Conservation (phyloP, 2,888 invertebrate genomes). For the Dione juno region DNA sequence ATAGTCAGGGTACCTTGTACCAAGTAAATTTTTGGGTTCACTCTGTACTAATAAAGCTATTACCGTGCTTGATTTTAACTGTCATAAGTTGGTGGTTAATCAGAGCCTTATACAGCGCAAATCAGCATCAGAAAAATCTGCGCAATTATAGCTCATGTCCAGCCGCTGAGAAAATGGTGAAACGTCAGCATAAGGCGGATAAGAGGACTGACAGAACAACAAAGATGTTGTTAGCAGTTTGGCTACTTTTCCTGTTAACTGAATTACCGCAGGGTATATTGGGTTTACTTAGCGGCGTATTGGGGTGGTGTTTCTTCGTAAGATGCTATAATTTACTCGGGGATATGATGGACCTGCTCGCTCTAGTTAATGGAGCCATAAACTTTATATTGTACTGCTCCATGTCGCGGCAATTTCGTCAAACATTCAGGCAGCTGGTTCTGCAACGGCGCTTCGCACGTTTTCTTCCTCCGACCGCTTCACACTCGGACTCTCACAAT, state of each 20-base stretch:
- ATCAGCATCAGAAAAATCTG: constrained; percentile 88
- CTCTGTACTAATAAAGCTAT: constrained; percentile 89
- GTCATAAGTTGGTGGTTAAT: constrained; percentile 88
- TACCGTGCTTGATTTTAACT: constrained; percentile 91
- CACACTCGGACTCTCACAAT: constrained; percentile 85
- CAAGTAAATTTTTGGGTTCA: constrained; percentile 92
- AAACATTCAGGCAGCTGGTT: constrained; percentile 89
- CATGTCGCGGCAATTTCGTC: constrained; percentile 96
- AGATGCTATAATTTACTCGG: constrained; percentile 92
- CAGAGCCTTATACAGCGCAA: constrained; percentile 88
- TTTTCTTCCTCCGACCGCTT: constrained; percentile 83
- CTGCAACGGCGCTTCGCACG: constrained; percentile 85
- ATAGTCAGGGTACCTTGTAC: constrained; percentile 84
- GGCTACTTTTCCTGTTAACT: constrained; percentile 93
- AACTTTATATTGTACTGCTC: constrained; percentile 97
- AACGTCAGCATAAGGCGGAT: constrained; percentile 85
- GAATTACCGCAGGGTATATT: constrained; percentile 93
- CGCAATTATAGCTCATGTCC: constrained; percentile 85
- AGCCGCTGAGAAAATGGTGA: constrained; percentile 73
- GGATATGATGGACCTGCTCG: constrained; percentile 94
- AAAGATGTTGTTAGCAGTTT: constrained; percentile 93
- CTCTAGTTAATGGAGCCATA: constrained; percentile 94
- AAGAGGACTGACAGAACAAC: constrained; percentile 94
- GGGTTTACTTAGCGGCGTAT: constrained; percentile 87
- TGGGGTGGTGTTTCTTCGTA: constrained; percentile 88